Conservation (phyloP, 1,140 invertebrate species). For the Drosophila nikananu region DNA sequence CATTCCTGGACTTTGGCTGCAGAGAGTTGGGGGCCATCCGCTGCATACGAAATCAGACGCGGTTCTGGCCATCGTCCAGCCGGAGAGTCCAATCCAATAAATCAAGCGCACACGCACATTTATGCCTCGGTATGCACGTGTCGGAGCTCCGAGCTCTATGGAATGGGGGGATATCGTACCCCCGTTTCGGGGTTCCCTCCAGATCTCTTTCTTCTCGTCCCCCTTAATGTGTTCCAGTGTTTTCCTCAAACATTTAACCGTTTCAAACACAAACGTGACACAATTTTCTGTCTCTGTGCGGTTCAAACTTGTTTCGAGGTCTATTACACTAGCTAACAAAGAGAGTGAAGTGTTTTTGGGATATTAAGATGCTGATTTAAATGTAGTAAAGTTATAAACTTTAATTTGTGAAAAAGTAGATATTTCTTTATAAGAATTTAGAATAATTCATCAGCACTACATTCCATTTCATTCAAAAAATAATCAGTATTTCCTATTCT, state of each 20-base stretch:
- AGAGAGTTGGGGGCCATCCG: constrained; percentile 41
- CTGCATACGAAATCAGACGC: constrained; percentile 74
- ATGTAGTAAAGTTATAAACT: background rate
- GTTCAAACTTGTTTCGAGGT: constrained; percentile 69
- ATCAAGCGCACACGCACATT: constrained; percentile 82
- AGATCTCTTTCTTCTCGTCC: constrained; percentile 20
- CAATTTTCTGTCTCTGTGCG: constrained; percentile 75
- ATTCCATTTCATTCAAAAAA: too few species aligned
- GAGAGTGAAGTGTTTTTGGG: too few species aligned
- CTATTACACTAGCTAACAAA: constrained; percentile 56
- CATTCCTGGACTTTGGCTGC: constrained; percentile 62
- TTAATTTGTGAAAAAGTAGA: background rate
- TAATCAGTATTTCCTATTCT: background rate
- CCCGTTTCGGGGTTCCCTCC: constrained; percentile 7
- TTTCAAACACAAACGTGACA: constrained; percentile 72
- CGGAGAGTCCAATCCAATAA: constrained; percentile 75
- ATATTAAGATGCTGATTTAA: background rate
- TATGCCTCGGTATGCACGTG: constrained; percentile 70
- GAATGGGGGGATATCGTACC: constrained; percentile 25
- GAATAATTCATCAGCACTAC: background rate
- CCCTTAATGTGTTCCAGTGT: constrained; percentile 39
- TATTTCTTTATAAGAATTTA: background rate
- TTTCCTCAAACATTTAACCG: constrained; percentile 58
- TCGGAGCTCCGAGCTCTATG: constrained; percentile 5
- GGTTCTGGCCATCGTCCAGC: constrained; percentile 36